phyloP scores from a whole-genome alignment of 2,888 invertebrate species.

The Dynastes tityus region DNA sequence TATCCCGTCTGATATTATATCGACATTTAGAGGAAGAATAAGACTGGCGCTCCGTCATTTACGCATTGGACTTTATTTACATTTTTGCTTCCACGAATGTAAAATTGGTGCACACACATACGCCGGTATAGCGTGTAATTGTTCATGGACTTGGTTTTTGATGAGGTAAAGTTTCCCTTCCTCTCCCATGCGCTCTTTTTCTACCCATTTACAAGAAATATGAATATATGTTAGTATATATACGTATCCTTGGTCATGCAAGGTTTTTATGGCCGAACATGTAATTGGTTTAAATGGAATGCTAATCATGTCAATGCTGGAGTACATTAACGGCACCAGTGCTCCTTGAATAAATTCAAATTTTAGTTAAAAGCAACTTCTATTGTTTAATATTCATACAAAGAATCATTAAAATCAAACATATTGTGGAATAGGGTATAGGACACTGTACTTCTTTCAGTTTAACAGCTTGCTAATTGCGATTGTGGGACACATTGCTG shows the following conservation, averaged over 20 bases:
- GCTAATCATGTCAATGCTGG: neutral
- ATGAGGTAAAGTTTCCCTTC: slow-evolving; percentile 4
- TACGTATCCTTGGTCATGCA: slow-evolving; percentile 12
- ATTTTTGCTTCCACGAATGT: slow-evolving; percentile 40
- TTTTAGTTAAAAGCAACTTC: too few relatives aligned
- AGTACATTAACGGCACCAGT: too few relatives aligned
- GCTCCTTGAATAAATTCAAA: too few relatives aligned
- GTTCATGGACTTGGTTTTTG: slow-evolving; percentile 33
- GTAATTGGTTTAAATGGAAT: slow-evolving; percentile 25
- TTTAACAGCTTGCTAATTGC: too few relatives aligned
- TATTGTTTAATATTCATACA: too few relatives aligned
- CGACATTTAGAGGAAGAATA: slow-evolving; percentile 27
- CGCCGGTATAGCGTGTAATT: slow-evolving; percentile 17
- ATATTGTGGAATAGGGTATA: too few relatives aligned
- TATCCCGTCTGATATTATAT: slow-evolving; percentile 47
- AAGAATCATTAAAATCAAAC: too few relatives aligned
- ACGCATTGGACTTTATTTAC: slow-evolving; percentile 30
- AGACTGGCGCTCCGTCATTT: slow-evolving; percentile 16
- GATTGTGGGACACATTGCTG: too few relatives aligned
- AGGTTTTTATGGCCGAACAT: slow-evolving; percentile 23
- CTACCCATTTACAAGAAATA: neutral
- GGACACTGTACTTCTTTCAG: too few relatives aligned
- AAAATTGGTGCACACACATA: neutral
- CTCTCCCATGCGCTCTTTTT: neutral
- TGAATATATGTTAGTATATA: neutral